Evolutionary conservation across 2,113 vertebrate species (phyloP).

Genomic region (Cottus gobio): DNA sequence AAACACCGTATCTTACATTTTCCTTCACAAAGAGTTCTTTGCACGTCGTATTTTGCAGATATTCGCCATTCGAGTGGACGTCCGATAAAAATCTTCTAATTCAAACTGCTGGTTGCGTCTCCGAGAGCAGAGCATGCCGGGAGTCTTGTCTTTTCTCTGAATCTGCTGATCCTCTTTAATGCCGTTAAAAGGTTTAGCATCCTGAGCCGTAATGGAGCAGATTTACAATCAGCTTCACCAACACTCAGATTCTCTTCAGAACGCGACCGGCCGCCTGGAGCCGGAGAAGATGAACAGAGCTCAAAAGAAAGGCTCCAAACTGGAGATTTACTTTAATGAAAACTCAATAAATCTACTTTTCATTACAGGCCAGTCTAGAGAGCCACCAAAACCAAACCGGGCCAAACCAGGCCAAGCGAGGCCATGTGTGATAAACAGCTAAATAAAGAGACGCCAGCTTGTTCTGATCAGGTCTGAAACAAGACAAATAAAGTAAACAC

Average conservation of each 20-base stretch:
- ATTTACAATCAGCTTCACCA: neutral
- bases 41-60: neutral
- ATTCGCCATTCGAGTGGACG: neutral
- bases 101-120: neutral
- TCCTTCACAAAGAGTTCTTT: neutral
- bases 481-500: too few relatives aligned
- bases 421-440: neutral
- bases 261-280: neutral
- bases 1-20: neutral
- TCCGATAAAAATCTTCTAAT: neutral
- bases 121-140: slow-evolving; percentile 8
- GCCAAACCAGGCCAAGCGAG: neutral
- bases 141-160: slow-evolving; percentile 18
- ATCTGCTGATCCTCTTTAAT: slow-evolving; percentile 62
- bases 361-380: neutral
- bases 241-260: neutral
- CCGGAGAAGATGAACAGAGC: neutral
- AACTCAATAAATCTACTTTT: neutral
- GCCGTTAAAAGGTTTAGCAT: slow-evolving; percentile 39
- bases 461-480: too few relatives aligned
- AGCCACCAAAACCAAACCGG: neutral
- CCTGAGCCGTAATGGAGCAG: slow-evolving; percentile 35
- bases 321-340: too few relatives aligned
- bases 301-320: too few relatives aligned
- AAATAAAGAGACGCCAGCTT: neutral